Evolutionary conservation across 2,113 vertebrate species (phyloP).

Genomic region (Crotalus horridus): DNA sequence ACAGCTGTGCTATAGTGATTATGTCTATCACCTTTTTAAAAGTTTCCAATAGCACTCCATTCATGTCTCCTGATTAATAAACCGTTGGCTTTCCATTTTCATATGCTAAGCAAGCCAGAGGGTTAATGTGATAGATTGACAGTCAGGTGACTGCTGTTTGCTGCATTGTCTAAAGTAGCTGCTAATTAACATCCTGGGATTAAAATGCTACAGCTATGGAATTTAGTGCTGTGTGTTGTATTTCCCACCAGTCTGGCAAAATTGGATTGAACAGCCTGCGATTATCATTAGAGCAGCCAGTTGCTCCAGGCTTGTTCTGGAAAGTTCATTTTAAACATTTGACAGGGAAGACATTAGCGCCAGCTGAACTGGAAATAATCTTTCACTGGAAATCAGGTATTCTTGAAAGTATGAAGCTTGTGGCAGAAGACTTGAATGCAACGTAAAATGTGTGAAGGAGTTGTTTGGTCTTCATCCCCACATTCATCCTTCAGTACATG

Average conservation of each 20-base stretch:
- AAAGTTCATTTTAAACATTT: conserved; percentile 28
- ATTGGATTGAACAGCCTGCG: conserved; percentile 6
- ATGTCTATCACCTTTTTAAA: background rate
- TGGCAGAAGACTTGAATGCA: background rate
- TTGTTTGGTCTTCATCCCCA: background rate
- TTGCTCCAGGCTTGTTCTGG: background rate
- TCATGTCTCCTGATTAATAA: background rate
- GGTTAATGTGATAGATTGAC: conserved; percentile 2
- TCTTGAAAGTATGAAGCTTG: background rate
- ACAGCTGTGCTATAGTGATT: background rate
- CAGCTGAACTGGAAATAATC: conserved; percentile 5
- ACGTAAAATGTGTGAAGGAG: background rate
- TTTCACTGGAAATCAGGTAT: conserved; percentile 12
- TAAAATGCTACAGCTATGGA: conserved; percentile 8
- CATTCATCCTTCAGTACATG: background rate
- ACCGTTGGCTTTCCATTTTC: background rate
- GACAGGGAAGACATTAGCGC: conserved; percentile 6
- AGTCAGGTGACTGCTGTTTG: background rate
- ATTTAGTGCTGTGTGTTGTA: background rate
- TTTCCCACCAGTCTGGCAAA: conserved; percentile 2
- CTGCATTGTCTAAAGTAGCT: background rate
- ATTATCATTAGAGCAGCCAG: background rate
- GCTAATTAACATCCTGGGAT: conserved; percentile 9
- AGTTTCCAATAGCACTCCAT: background rate
- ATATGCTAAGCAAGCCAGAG: background rate